phyloP scores from a whole-genome alignment of 2,113 vertebrate genomes.

The Elachura formosa region DNA sequence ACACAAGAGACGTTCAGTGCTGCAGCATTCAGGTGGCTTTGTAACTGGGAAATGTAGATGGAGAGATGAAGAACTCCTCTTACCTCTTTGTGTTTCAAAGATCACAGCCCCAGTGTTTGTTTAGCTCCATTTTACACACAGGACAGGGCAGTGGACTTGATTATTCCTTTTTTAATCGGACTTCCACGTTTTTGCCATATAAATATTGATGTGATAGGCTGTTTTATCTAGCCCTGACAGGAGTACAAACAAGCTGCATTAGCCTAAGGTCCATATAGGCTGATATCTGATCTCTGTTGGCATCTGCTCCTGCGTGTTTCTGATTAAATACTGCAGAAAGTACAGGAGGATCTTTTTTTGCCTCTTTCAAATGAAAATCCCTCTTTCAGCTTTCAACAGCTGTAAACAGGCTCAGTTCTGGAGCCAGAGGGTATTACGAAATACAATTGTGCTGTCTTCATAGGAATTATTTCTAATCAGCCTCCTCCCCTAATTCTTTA shows the following conservation, averaged over 20 bases:
- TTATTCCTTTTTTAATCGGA: slow-evolving; percentile 49
- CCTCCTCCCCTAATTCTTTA: background rate
- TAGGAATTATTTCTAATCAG: background rate
- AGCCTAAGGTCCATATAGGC: slow-evolving; percentile 10
- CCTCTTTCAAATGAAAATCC: background rate
- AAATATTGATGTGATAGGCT: slow-evolving; percentile 59
- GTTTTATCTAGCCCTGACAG: slow-evolving; percentile 45
- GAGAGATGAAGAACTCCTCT: slow-evolving; percentile 55
- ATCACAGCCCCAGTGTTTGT: slow-evolving; percentile 64
- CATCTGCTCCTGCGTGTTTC: slow-evolving; percentile 5
- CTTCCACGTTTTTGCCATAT: slow-evolving; percentile 35
- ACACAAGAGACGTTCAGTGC: slow-evolving; percentile 76
- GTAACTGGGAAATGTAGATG: slow-evolving; percentile 70
- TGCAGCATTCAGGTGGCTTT: slow-evolving; percentile 69
- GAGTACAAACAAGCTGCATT: slow-evolving; percentile 26
- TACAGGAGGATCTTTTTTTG: background rate
- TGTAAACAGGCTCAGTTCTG: background rate
- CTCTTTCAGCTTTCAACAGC: background rate
- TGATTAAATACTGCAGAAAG: background rate
- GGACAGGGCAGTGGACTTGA: slow-evolving; percentile 7
- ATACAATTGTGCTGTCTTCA: background rate
- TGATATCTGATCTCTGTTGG: slow-evolving; percentile 1
- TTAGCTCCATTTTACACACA: slow-evolving; percentile 46
- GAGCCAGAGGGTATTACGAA: background rate
- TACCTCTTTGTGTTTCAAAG: slow-evolving; percentile 65